Evolutionary conservation across 2,888 invertebrate genomes (phyloP).

Genomic region (Hipparchia semele): DNA sequence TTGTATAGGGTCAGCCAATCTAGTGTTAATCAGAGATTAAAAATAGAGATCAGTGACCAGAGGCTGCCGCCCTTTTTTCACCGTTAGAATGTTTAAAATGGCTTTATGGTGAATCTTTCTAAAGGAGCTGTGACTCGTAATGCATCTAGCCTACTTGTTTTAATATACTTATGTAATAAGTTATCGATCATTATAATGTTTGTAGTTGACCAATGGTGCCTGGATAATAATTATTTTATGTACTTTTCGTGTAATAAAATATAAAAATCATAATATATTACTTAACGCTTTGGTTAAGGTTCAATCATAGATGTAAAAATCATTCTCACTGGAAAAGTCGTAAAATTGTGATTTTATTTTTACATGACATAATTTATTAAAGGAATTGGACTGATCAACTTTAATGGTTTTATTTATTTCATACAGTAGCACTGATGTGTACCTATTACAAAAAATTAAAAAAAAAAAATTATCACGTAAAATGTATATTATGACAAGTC

Average conservation of each 20-base stretch:
- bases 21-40: no score
- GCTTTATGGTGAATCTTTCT: no score
- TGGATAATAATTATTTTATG: slow-evolving; percentile 39
- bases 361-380: slow-evolving; percentile 79
- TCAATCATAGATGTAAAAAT: slow-evolving; percentile 40
- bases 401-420: slow-evolving; percentile 5
- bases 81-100: no score
- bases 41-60: no score
- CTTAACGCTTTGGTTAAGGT: slow-evolving; percentile 40
- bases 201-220: slow-evolving; percentile 54
- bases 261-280: slow-evolving; percentile 24
- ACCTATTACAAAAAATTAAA: no score
- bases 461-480: no score
- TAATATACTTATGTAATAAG: no score
- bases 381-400: slow-evolving; percentile 64
- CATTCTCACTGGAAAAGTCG: slow-evolving; percentile 50
- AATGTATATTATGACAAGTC: no score
- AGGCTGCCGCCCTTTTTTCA: no score
- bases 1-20: no score
- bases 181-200: slow-evolving; percentile 8
- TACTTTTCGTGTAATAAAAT: slow-evolving; percentile 32
- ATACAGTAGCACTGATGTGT: no score
- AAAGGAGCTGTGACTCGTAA: no score
- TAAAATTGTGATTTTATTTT: slow-evolving; percentile 64
- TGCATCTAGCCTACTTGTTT: background rate